Conservation (phyloP, 2,888 invertebrate genomes). For the Troides helena region DNA sequence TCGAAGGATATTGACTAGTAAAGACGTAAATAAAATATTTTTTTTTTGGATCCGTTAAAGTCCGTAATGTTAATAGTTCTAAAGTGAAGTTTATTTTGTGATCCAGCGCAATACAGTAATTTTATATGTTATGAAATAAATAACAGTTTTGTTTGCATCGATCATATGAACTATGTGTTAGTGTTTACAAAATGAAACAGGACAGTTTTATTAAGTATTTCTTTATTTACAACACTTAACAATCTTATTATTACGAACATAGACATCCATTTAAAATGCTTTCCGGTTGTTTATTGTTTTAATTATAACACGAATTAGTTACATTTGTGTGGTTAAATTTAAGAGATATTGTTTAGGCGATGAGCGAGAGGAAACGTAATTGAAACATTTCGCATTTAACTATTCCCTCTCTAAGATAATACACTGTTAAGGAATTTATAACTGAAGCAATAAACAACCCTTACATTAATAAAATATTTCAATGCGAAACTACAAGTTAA, state of each 20-base stretch:
- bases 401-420: background rate
- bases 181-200: background rate
- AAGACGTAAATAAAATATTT: no score
- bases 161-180: background rate
- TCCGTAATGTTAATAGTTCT: no score
- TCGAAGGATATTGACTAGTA: no score
- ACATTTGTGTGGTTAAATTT: background rate
- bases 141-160: background rate
- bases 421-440: slow-evolving; percentile 25
- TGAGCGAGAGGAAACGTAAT: background rate
- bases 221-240: slow-evolving; percentile 61
- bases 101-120: no score
- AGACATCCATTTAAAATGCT: slow-evolving; percentile 42
- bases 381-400: background rate
- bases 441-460: slow-evolving; percentile 35
- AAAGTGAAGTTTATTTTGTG: no score
- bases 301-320: slow-evolving; percentile 8
- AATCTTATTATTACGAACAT: slow-evolving; percentile 45
- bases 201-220: slow-evolving; percentile 40
- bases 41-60: no score
- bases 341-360: background rate
- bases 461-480: slow-evolving; percentile 34
- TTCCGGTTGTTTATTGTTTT: slow-evolving; percentile 34
- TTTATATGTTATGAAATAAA: no score
- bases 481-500: slow-evolving; percentile 32